Evolutionary conservation across 2,797 vertebrate species (phyloP), one percentile per base, ranked within the genome.

Genomic region (Avahi laniger): DNA sequence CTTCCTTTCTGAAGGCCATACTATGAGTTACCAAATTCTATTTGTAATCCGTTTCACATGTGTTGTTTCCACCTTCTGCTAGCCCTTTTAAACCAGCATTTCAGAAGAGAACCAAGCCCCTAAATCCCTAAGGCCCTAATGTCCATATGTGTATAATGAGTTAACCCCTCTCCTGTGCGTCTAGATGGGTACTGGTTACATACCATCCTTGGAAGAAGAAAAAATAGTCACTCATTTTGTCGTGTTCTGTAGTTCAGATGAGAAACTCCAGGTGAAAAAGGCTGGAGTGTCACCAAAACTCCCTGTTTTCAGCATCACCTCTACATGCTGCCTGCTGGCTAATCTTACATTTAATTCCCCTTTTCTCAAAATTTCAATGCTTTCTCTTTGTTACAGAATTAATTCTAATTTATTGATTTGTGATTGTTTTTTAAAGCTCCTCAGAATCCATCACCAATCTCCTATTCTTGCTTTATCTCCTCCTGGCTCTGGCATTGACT

Each of bases 321-420:
- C 48, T 89, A 2, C 2, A 7, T 7, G 35, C 11, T 65, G 0
- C 10, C 18, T 96, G 13, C 11, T 94, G 20, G 7, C 54, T 63
- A 81, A 81, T 91, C 72, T 96, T 85, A 82, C 11, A 89, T 93
- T 91, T 88, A 46, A 82, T 41, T 92, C 11, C 5, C 6, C 5
- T n/a, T 94, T 90, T 38, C 6, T 50, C 22, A 24, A 96, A 90
- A 94, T 75, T 48, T 81, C 61, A 59, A 7, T 52, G 9, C 4
- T 67, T 91, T 84, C 57, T 63, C 35, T 75, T 95, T 91, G 3
- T 89, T 85, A 93, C 1, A 63, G 18, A 38, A 30, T 83, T 89
- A 52, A 89, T 91, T 95, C 5, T 80, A 87, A 92, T 73, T 67
- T 87, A 93, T 73, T 91, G 85, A 86, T 86, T 75, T 79, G 70